A percentile compares a stretch with the other conserved stretches of the same genome.
Conservation (phyloP, 2,888 invertebrate genomes). For the Drosophila gaucha region DNA sequence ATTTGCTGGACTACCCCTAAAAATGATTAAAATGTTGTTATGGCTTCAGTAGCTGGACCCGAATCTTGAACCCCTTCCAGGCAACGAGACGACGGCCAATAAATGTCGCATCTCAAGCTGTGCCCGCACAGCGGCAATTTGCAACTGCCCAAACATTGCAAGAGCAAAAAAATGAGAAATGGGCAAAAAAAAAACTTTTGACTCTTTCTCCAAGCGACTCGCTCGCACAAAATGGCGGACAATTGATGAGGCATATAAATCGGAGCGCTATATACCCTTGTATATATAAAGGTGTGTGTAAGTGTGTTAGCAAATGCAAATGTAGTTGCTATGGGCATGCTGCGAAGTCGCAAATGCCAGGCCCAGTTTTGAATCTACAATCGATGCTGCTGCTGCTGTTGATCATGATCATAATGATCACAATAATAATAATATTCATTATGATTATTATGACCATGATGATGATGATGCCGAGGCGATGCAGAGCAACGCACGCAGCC, state of each 20-base stretch:
- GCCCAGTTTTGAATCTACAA: conserved; percentile 32
- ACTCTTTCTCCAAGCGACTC: conserved; percentile 12
- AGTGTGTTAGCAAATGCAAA: conserved; percentile 43
- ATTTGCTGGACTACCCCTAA: conserved; percentile 24
- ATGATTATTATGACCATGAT: conserved; percentile 19
- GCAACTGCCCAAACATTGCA: conserved; percentile 30
- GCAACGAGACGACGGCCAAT: conserved; percentile 42
- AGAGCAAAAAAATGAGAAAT: not conserved
- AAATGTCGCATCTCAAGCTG: conserved; percentile 57
- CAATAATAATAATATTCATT: conserved; percentile 9
- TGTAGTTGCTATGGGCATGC: conserved; percentile 48
- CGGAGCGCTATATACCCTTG: conserved; percentile 23
- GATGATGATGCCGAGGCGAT: conserved; percentile 47
- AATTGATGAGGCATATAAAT: conserved; percentile 30
- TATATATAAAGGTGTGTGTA: conserved; percentile 2
- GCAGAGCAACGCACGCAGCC: conserved; percentile 13
- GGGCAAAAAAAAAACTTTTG: conserved; percentile 8
- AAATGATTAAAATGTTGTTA: not conserved
- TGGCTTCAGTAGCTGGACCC: conserved; percentile 36
- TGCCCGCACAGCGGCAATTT: conserved; percentile 46
- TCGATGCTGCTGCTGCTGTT: conserved; percentile 14
- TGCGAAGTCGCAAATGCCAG: conserved; percentile 55
- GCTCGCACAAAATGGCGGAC: conserved; percentile 50
- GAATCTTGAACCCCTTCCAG: conserved; percentile 27
- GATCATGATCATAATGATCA: conserved; percentile 23